These are phyloP conservation scores for Oreonectes daqikongensis DNA, from an alignment of 2,797 vertebrate genomes.

Conservation along the genomic window DNA sequence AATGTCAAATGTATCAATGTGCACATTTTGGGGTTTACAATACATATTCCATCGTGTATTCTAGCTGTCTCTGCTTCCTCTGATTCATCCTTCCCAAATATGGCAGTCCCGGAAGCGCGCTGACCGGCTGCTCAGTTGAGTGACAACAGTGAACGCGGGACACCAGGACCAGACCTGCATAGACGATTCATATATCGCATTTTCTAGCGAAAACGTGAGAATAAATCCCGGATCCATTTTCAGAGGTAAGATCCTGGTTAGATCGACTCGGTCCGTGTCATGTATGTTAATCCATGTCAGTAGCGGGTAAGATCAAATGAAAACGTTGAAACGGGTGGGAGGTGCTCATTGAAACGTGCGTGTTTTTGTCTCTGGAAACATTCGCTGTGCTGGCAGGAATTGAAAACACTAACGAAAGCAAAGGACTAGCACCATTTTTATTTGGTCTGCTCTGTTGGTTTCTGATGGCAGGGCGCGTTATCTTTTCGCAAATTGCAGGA, in stretches of 20 bases:
- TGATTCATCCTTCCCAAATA: conserved; percentile 83
- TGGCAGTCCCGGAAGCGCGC: conserved; percentile 89
- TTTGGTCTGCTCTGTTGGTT: conserved; percentile 35
- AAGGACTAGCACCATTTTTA: conserved; percentile 39
- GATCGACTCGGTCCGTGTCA: not conserved
- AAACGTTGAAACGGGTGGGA: conserved; percentile 25
- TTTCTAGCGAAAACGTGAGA: conserved; percentile 48
- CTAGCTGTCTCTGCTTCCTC: conserved; percentile 43
- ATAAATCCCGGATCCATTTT: not conserved
- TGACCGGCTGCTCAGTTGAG: conserved; percentile 74
- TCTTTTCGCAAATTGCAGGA: not conserved
- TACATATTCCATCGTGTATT: not conserved
- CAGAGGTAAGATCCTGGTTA: conserved; percentile 49
- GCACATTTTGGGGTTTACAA: not conserved
- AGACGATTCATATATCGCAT: conserved; percentile 47
- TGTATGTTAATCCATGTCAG: not conserved
- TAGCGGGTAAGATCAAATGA: not conserved
- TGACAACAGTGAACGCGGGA: conserved; percentile 65
- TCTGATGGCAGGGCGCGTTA: conserved; percentile 19
- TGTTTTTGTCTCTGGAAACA: conserved; percentile 34
- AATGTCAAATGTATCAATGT: too few species aligned
- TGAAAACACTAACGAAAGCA: conserved; percentile 29
- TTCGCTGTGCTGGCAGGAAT: conserved; percentile 41
- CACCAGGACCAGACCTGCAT: conserved; percentile 47
- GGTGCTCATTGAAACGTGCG: conserved; percentile 44